Conservation (phyloP, 1,140 invertebrate species). For the Saccostrea echinata region DNA sequence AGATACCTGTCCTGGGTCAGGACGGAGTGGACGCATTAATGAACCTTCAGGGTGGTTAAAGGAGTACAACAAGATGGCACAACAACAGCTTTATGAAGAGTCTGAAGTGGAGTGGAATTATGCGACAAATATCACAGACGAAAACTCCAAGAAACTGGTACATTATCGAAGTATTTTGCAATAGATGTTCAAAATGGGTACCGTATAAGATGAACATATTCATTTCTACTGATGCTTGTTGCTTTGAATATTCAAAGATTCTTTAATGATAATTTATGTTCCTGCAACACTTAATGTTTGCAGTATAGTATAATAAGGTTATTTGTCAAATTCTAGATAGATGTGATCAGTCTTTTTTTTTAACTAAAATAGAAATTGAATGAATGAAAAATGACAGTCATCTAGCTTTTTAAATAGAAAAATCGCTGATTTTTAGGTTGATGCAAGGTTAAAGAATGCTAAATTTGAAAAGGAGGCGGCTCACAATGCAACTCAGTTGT, state of each 20-base stretch:
- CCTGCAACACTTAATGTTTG: background rate
- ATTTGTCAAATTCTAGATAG: no score
- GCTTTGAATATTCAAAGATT: no score
- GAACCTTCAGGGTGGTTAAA: background rate
- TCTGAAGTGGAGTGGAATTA: slow-evolving; percentile 44
- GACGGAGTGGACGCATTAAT: background rate
- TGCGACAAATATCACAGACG: slow-evolving; percentile 49
- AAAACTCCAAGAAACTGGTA: slow-evolving; percentile 47
- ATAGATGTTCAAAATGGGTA: no score
- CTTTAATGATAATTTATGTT: background rate
- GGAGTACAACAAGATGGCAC: slow-evolving; percentile 50
- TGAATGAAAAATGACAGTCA: background rate
- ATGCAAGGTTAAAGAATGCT: slow-evolving; percentile 37
- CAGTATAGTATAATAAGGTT: no score
- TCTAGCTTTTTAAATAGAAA: no score
- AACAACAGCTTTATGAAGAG: background rate
- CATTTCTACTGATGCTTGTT: no score
- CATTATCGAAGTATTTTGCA: no score
- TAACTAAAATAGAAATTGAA: background rate
- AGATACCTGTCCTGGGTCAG: background rate
- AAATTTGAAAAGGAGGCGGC: slow-evolving; percentile 48
- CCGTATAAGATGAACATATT: no score
- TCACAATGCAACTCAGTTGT: slow-evolving; percentile 72
- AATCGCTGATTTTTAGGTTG: slow-evolving; percentile 44
- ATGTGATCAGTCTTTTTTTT: background rate